phyloP scores from a whole-genome alignment of 2,113 vertebrate genomes.

The Henicopernis longicauda region DNA sequence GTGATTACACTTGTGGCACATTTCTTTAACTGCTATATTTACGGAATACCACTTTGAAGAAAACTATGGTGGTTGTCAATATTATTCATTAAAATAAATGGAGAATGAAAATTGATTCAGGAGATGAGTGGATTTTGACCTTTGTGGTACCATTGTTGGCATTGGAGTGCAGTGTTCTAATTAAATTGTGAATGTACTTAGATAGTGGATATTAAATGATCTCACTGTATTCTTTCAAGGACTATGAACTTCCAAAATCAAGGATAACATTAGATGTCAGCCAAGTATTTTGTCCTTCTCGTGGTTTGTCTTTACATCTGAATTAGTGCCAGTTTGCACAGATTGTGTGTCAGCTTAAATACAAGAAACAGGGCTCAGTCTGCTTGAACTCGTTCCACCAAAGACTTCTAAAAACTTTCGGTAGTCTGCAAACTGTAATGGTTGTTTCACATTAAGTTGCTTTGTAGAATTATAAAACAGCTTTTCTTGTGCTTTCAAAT shows the following conservation, averaged over 20 bases:
- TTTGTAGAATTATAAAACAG: conserved; percentile 72
- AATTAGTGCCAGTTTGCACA: conserved; percentile 72
- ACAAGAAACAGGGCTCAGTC: conserved; percentile 66
- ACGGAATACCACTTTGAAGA: not conserved
- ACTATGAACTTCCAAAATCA: conserved; percentile 52
- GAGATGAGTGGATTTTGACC: conserved; percentile 37
- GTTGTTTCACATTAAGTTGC: conserved; percentile 61
- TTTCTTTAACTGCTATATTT: not conserved
- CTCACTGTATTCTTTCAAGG: conserved; percentile 51
- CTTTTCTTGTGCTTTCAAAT: conserved; percentile 71
- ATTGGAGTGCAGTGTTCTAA: conserved; percentile 8
- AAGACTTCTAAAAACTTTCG: conserved; percentile 70
- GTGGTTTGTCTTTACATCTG: conserved; percentile 67
- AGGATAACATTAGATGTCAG: conserved; percentile 68
- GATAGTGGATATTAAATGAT: conserved; percentile 42
- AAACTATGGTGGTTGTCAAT: not conserved
- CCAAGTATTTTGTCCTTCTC: conserved; percentile 69
- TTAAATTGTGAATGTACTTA: conserved; percentile 35
- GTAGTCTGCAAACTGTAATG: conserved; percentile 53
- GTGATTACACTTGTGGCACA: not conserved
- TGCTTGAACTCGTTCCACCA: conserved; percentile 63
- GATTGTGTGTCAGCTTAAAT: conserved; percentile 71
- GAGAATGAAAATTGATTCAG: not conserved
- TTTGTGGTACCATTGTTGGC: not conserved
- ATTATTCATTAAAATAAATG: conserved; percentile 39